Evolutionary conservation across 2,888 invertebrate species (phyloP), one percentile per base, ranked within the genome.

Genomic region (Zaprionus obscuricornis): DNA sequence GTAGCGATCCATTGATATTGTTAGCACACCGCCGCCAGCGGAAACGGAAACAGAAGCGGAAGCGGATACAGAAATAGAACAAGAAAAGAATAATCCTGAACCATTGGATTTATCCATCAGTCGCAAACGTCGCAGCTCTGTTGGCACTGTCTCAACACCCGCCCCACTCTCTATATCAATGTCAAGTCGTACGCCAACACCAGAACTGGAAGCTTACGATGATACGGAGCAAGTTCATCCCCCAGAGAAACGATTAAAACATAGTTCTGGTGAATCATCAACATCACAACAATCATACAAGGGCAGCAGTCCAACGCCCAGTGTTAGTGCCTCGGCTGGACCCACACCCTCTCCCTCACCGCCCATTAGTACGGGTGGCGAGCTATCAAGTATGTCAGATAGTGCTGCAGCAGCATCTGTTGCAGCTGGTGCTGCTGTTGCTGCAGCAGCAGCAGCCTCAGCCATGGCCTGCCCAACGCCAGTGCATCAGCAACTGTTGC

Each of bases 391-490:
- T 63, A 66, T 75, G 63, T 82, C 85, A n/a, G 85, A 85, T 13
- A 70, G 68, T 2, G 68, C 60, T 0, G 70, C 56, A 7, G 52
- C 57, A 0, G 49, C 59, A 95, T 1, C 50, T 0, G 43, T 65
- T 2, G 65, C 70, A n/a, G 43, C 94, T 95, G 52, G 91, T 95
- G 56, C 60, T 1, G 60, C 66, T 4, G 57, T 60, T 0, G 70
- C 63, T 1, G 67, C 58, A 1, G 51, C 52, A 0, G 65, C 51
- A 7, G 46, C 42, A 1, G 65, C 75, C 0, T 62, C 86, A 5
- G 79, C 83, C 4, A 93, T 96, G 91, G 94, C 94, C 0, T 97
- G 96, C 81, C 97, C 97, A 0, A 92, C 95, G 87, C 95, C 96
- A 0, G 11, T 73, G 17, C 74, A 66, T 26, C 78, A 82, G 4